These are phyloP conservation scores for Bombyx mandarina DNA, from an alignment of 1,140 invertebrate genomes.

Conservation along the genomic window DNA sequence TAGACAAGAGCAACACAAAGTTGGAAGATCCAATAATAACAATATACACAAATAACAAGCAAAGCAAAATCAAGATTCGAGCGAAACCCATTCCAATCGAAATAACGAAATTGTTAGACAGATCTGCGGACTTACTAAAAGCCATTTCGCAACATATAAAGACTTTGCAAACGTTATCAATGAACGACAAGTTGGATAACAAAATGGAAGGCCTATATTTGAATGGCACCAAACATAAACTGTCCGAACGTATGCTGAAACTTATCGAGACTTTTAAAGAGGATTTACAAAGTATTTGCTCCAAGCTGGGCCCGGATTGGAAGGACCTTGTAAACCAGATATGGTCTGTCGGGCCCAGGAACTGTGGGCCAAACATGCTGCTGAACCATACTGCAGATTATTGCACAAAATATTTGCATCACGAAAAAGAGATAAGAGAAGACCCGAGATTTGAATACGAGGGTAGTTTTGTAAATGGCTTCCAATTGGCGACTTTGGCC, in stretches of 20 bases:
- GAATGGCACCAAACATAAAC: constrained; percentile 34
- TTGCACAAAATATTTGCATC: constrained; percentile 57
- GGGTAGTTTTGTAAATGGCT: constrained; percentile 92
- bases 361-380: constrained; percentile 91
- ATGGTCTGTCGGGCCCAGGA: constrained; percentile 92
- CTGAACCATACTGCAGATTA: constrained; percentile 81
- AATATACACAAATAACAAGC: constrained; percentile 80
- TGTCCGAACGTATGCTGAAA: constrained; percentile 71
- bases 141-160: constrained; percentile 61
- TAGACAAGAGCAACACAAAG: constrained; percentile 35
- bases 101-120: constrained; percentile 77
- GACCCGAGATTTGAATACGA: constrained; percentile 76
- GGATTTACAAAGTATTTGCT: constrained; percentile 76
- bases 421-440: constrained; percentile 52
- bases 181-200: constrained; percentile 42
- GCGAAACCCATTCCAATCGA: constrained; percentile 84
- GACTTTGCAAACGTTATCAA: constrained; percentile 41
- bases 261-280: constrained; percentile 75
- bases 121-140: constrained; percentile 72
- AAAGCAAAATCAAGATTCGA: constrained; percentile 81
- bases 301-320: constrained; percentile 72
- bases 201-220: constrained; percentile 39
- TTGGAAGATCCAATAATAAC: constrained; percentile 72
- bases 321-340: constrained; percentile 79
- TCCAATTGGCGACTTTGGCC: constrained; percentile 90